Evolutionary conservation across 2,888 invertebrate species (phyloP), one percentile per base, ranked within the genome.

Genomic region (Chrysolina haemoptera): DNA sequence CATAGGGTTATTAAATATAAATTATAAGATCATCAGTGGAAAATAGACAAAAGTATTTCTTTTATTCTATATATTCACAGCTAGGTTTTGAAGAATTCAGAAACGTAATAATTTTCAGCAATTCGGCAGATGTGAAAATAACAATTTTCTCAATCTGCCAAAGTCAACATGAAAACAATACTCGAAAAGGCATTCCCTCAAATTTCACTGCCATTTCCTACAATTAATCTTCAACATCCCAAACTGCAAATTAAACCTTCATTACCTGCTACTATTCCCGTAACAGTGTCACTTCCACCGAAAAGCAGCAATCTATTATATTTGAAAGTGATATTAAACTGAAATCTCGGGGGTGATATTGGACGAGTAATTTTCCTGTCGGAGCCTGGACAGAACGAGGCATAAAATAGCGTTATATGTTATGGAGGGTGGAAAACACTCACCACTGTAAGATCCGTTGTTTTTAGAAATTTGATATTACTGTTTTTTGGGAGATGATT

Each of bases 221-320:
- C 27, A 27, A 27, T 27, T 27, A 27, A 27, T 16, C 18, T n/a
- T 50, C 41, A 9, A n/a, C 66, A 55, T 53, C 41, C 64, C 64
- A 48, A 46, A 64, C 53, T 69, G 22, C 43, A 43, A 46, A 62
- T n/a, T 41, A 59, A 18, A 20, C 27, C 41, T 35, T 62, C 9
- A 69, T 62, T 43, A 46, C 27, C 14, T 35, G 22, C 10, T 14
- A 27, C 41, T 5, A 22, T 59, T 20, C 46, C 46, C 62, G 41
- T 10, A 46, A 63, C 12, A 41, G 40, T 40, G 63, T 59, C 62
- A 65, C 43, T 65, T 27, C 5, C 27, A n/a, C n/a, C 53, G 46
- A 50, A 53, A 70, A 63, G 70, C 70, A 70, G 50, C 18, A n/a
- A 70, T 70, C 63, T 70, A 62, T 70, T 63, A 53, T 40, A 40